A percentile compares a stretch with the other conserved stretches of the same genome.
Conservation (phyloP, 2,888 invertebrate genomes). For the Timema podura region DNA sequence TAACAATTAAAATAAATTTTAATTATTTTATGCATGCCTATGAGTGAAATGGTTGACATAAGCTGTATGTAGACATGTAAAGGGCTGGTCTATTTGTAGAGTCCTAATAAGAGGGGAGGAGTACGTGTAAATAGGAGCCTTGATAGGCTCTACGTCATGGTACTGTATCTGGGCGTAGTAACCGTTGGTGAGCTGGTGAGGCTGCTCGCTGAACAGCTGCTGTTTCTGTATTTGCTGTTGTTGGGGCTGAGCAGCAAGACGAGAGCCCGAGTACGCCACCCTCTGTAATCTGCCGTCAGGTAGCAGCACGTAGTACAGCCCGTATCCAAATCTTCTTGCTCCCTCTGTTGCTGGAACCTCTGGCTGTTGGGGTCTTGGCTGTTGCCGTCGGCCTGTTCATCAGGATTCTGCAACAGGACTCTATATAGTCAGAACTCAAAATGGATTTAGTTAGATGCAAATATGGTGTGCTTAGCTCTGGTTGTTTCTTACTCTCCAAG, state of each 20-base stretch:
- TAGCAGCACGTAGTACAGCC: constrained; percentile 35
- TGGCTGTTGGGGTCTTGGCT: constrained; percentile 12
- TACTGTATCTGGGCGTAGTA: constrained; percentile 34
- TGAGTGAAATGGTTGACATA: too few relatives aligned
- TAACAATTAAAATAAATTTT: too few relatives aligned
- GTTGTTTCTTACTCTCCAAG: too few relatives aligned
- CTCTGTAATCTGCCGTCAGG: constrained; percentile 36
- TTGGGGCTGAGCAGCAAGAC: constrained; percentile 10
- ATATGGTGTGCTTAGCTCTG: too few relatives aligned
- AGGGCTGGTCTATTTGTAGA: too few relatives aligned
- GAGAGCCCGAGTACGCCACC: constrained; percentile 32
- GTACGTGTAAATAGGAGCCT: constrained; percentile 35
- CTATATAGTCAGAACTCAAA: too few relatives aligned
- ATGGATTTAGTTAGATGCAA: too few relatives aligned
- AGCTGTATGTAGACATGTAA: too few relatives aligned
- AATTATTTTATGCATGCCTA: too few relatives aligned
- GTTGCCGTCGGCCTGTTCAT: constrained; percentile 20
- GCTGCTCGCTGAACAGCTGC: constrained; percentile 13
- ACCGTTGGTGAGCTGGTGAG: constrained; percentile 22
- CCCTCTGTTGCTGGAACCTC: not conserved
- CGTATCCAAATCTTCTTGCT: constrained; percentile 25
- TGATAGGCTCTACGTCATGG: constrained; percentile 36
- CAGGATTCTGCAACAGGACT: not conserved
- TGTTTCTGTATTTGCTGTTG: too few relatives aligned
- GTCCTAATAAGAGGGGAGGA: constrained; percentile 32